phyloP scores from a whole-genome alignment of 2,113 vertebrate species.

The Hemibagrus wyckioides region DNA sequence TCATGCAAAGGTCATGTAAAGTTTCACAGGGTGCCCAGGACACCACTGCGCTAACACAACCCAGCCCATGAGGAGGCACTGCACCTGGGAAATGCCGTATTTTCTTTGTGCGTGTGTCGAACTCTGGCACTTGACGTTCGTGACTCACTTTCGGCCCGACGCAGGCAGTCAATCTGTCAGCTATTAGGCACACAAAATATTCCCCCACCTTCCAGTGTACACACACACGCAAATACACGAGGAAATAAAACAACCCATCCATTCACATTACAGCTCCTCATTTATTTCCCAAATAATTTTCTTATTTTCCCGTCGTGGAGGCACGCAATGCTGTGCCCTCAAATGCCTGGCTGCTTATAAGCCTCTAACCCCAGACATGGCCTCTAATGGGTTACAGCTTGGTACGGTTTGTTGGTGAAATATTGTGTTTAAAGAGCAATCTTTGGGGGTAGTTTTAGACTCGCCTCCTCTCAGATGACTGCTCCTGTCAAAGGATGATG shows the following conservation, averaged over 20 bases:
- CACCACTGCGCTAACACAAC: background rate
- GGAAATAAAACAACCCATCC: constrained; percentile 51
- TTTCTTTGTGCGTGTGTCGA: constrained; percentile 1
- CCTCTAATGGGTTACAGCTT: constrained; percentile 56
- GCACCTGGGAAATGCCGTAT: constrained; percentile 2
- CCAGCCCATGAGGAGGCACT: background rate
- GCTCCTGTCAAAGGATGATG: constrained; percentile 54
- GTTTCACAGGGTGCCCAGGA: background rate
- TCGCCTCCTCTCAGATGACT: constrained; percentile 49
- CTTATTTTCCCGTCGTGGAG: constrained; percentile 57
- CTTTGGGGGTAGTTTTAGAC: constrained; percentile 44
- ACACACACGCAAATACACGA: constrained; percentile 41
- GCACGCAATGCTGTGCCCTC: constrained; percentile 56
- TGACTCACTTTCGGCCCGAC: constrained; percentile 25
- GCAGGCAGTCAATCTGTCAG: constrained; percentile 43
- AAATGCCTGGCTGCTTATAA: constrained; percentile 30
- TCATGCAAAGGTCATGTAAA: background rate
- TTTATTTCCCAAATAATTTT: constrained; percentile 49
- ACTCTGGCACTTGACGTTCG: constrained; percentile 12
- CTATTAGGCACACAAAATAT: constrained; percentile 31
- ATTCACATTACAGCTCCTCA: constrained; percentile 55
- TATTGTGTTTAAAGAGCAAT: constrained; percentile 56
- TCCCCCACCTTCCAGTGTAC: constrained; percentile 32
- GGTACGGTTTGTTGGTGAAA: constrained; percentile 57
- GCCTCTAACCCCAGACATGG: constrained; percentile 43